Percentiles rank a stretch among this genome's conserved stretches.
Conservation (phyloP, 1,140 invertebrate species). For the Patella vulgata region DNA sequence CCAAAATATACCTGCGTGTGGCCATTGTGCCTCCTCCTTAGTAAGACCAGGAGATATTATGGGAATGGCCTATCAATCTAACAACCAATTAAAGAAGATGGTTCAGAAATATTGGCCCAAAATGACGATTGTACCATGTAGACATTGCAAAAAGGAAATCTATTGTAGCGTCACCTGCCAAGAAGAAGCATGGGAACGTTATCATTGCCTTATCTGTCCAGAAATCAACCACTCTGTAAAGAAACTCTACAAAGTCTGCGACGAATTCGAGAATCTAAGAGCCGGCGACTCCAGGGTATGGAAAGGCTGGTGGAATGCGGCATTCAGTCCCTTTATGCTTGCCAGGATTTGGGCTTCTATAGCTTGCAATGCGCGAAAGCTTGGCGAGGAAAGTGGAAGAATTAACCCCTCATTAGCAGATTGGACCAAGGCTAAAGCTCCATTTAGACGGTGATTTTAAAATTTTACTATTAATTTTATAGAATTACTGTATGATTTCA, state of each 20-base stretch:
- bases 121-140: conserved; percentile 23
- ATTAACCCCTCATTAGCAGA: conserved; percentile 20
- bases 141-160: conserved; percentile 27
- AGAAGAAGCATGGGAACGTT: conserved; percentile 41
- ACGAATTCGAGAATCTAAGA: conserved; percentile 23
- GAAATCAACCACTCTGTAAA: conserved; percentile 19
- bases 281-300: conserved; percentile 19
- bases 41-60: conserved; percentile 44
- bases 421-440: conserved; percentile 38
- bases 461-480: too few species aligned
- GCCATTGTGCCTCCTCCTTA: conserved; percentile 42
- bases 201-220: conserved; percentile 48
- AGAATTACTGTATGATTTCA: too few species aligned
- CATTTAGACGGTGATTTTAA: conserved; percentile 34
- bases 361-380: conserved; percentile 30
- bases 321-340: conserved; percentile 47
- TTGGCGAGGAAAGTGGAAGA: conserved; percentile 26
- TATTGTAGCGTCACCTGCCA: conserved; percentile 47
- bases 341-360: conserved; percentile 48
- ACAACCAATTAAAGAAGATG: conserved; percentile 30
- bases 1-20: conserved; percentile 34
- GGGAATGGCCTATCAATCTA: conserved; percentile 18
- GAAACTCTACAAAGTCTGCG: conserved; percentile 41
- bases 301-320: conserved; percentile 48
- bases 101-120: conserved; percentile 44